phyloP scores from a whole-genome alignment of 2,888 invertebrate genomes.

The Chymomyza procnemis region DNA sequence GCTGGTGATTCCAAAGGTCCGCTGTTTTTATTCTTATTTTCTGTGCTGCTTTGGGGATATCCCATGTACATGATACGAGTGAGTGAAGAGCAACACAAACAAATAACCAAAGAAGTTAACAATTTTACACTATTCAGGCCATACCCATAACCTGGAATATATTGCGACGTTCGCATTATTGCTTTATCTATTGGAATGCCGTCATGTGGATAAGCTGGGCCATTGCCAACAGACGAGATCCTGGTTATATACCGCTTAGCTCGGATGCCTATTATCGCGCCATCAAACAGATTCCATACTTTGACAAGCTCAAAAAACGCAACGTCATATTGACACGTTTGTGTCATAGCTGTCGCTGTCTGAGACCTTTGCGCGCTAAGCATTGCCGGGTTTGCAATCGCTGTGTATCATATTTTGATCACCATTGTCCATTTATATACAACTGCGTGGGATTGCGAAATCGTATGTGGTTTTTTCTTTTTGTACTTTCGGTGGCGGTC shows the following conservation, averaged over 20 bases:
- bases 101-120: not conserved
- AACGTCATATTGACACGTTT: conserved; percentile 88
- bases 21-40: conserved; percentile 89
- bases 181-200: conserved; percentile 93
- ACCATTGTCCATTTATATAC: conserved; percentile 96
- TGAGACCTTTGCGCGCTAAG: conserved; percentile 92
- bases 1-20: conserved; percentile 95
- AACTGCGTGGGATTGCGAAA: conserved; percentile 95
- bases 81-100: conserved; percentile 57
- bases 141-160: conserved; percentile 95
- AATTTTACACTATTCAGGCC: conserved; percentile 81
- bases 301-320: conserved; percentile 94
- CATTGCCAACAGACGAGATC: conserved; percentile 92
- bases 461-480: conserved; percentile 95
- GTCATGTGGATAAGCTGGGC: conserved; percentile 97
- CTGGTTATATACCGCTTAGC: conserved; percentile 92
- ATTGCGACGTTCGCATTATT: conserved; percentile 90
- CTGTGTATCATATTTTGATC: conserved; percentile 93
- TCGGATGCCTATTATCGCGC: conserved; percentile 93
- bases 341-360: conserved; percentile 93
- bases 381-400: conserved; percentile 95
- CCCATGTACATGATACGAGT: conserved; percentile 94
- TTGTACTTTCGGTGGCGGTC: conserved; percentile 91
- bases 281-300: conserved; percentile 94
- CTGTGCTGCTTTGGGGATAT: conserved; percentile 93